phyloP scores from a whole-genome alignment of 2,113 vertebrate genomes.

The Toxostoma redivivum region DNA sequence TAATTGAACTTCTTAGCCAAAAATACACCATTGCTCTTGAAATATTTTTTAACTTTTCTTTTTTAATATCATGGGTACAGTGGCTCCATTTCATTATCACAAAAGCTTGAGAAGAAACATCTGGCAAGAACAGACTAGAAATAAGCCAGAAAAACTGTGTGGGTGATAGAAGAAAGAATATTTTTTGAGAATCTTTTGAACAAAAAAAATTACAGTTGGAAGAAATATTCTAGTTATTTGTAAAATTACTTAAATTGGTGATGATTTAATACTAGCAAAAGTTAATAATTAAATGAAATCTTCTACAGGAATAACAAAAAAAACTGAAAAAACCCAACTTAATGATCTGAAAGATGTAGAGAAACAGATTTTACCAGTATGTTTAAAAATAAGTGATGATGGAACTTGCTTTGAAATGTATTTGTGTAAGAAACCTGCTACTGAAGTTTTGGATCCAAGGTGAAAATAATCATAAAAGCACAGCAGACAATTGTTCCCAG shows the following conservation, averaged over 20 bases:
- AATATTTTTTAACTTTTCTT: not conserved
- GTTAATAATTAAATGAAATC: not conserved
- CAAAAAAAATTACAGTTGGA: not conserved
- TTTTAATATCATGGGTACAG: not conserved
- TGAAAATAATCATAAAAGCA: not conserved
- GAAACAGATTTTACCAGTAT: not conserved
- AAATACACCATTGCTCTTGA: not conserved
- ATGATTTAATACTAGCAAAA: not conserved
- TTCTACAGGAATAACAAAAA: not conserved
- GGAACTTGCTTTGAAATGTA: not conserved
- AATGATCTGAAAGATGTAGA: not conserved
- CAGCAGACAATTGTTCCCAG: not conserved
- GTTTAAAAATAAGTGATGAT: not conserved
- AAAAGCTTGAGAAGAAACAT: conserved; percentile 28
- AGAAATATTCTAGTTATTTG: not conserved
- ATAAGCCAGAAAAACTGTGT: conserved; percentile 3
- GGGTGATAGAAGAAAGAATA: not conserved
- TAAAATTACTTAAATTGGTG: not conserved
- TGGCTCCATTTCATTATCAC: not conserved
- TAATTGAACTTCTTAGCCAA: not conserved
- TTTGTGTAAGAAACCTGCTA: not conserved
- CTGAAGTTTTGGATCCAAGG: not conserved
- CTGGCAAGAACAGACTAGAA: not conserved
- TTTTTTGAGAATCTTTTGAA: not conserved
- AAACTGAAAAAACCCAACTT: not conserved